Evolutionary conservation across 2,797 vertebrate species (phyloP), one percentile per base, ranked within the genome.

Genomic region (Dipus sagitta): DNA sequence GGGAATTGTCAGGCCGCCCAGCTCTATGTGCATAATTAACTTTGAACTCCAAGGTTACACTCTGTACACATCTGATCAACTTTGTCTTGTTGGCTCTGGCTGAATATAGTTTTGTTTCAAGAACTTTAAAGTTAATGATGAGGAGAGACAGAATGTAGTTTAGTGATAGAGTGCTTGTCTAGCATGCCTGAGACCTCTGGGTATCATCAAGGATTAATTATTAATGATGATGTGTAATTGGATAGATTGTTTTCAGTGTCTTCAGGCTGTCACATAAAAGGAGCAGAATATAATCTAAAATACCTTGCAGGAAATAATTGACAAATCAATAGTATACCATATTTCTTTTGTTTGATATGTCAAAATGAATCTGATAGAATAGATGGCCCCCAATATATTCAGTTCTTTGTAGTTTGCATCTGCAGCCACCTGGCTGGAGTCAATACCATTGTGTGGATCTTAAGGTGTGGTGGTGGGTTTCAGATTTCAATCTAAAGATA

Each of bases 281-380:
- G 28, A 82, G 26, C 26, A 87, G 14, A 3, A 70, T 74, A 30
- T 91, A 42, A 30, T 26, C 52, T 52, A 60, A 42, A 80, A 26
- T 6, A 30, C 7, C 42, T 74, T 60, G 54, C 21, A 86, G 26
- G 58, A 70, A 21, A 8, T 42, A 89, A 30, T 70, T 28, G 38
- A 9, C 86, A 10, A 62, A 58, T 79, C 60, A 47, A 7, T 83
- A 60, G 24, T 62, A 65, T 47, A 18, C 67, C 30, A 32, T 42
- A 52, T 65, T 87, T 82, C 14, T 79, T 92, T 90, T 90, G 34
- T 12, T 78, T 60, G 20, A 65, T 38, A 65, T 92, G 89, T 92
- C 82, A 86, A 83, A 95, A 72, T 17, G 11, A 74, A 74, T 72
- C 26, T 54, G 11, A n/a, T n/a, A n/a, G n/a, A n/a, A n/a, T n/a